phyloP scores from a whole-genome alignment of 2,113 vertebrate species.

The Chascanopsetta lugubris region DNA sequence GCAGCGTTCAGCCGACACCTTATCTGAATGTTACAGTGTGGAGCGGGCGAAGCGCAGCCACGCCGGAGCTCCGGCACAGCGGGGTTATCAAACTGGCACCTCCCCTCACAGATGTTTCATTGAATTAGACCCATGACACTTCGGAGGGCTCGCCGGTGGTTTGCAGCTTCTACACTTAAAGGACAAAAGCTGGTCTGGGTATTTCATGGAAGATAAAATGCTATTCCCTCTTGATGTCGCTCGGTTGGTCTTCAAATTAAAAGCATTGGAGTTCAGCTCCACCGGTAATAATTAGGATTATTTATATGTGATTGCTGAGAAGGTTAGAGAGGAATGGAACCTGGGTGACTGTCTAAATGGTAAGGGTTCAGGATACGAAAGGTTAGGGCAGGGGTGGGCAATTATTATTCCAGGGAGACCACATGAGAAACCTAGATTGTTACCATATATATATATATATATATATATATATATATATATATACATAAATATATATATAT shows the following conservation, averaged over 20 bases:
- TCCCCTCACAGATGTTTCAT: conserved; percentile 48
- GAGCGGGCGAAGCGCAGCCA: conserved; percentile 6
- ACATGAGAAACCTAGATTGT: no score
- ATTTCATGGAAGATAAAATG: conserved; percentile 51
- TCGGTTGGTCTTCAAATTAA: conserved; percentile 17
- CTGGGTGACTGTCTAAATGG: conserved; percentile 4
- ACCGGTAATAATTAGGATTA: conserved; percentile 21
- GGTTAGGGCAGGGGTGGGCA: no score
- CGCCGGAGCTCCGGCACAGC: conserved; percentile 14
- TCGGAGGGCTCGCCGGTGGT: conserved; percentile 35
- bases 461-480: no score
- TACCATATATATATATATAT: no score
- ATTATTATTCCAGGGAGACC: no score
- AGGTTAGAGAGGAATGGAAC: conserved; percentile 9
- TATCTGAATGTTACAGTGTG: conserved; percentile 58
- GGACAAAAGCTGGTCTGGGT: conserved; percentile 40
- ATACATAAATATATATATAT: no score
- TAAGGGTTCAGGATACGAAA: not conserved
- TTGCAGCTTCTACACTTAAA: conserved; percentile 29
- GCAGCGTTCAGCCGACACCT: conserved; percentile 44
- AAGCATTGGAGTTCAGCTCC: conserved; percentile 11
- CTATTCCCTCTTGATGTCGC: conserved; percentile 27
- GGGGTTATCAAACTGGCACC: conserved; percentile 53
- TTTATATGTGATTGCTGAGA: conserved; percentile 14
- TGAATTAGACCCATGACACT: conserved; percentile 57